These are phyloP conservation scores for Sorex fumeus DNA, from an alignment of 2,113 vertebrate species.

Conservation along the genomic window DNA sequence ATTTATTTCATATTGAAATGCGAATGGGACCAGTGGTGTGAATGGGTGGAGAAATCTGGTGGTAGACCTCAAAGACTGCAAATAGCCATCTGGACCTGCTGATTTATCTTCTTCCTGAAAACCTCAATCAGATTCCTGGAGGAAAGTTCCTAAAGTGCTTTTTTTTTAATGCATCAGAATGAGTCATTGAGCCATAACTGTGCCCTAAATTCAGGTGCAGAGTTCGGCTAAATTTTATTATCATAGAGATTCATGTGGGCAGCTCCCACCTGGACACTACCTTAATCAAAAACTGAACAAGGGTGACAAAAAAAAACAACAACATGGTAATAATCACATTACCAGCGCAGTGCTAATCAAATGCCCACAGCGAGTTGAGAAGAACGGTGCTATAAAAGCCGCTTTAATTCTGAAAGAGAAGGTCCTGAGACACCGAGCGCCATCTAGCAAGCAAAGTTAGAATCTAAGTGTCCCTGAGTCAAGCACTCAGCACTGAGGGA, in stretches of 20 bases:
- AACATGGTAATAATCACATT: neutral
- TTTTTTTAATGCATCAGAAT: slow-evolving; percentile 63
- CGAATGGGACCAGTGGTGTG: neutral
- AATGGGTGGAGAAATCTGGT: neutral
- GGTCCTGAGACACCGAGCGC: slow-evolving; percentile 95
- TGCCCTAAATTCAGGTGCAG: slow-evolving; percentile 56
- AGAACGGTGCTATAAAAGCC: slow-evolving; percentile 69
- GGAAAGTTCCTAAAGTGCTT: slow-evolving; percentile 72
- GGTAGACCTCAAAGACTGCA: neutral
- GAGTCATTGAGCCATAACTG: slow-evolving; percentile 58
- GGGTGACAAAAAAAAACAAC: slow-evolving; percentile 26
- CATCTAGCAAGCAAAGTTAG: slow-evolving; percentile 95
- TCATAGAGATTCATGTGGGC: neutral
- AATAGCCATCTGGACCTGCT: slow-evolving; percentile 24
- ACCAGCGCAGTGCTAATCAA: slow-evolving; percentile 70
- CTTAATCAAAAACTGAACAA: slow-evolving; percentile 55
- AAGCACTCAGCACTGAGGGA: slow-evolving; percentile 3
- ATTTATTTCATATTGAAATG: neutral
- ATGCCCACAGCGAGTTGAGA: slow-evolving; percentile 76
- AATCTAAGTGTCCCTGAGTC: slow-evolving; percentile 86
- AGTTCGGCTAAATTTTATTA: slow-evolving; percentile 58
- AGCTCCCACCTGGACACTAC: neutral
- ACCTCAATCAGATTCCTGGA: slow-evolving; percentile 50
- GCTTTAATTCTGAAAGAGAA: slow-evolving; percentile 70
- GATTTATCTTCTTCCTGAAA: slow-evolving; percentile 64